phyloP scores from a whole-genome alignment of 1,140 invertebrate genomes.

The Triops cancriformis region DNA sequence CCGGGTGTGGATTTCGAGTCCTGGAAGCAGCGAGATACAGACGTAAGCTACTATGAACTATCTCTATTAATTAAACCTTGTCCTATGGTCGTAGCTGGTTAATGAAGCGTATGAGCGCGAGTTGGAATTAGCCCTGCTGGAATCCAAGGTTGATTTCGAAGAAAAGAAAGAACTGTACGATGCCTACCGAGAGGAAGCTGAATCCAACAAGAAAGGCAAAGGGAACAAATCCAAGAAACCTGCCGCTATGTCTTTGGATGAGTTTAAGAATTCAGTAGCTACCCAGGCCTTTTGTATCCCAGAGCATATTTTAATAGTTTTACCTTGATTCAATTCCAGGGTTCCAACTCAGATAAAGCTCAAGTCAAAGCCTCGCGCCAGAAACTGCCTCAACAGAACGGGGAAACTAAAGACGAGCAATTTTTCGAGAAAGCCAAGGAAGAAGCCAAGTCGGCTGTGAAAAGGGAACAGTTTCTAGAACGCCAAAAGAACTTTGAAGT shows the following conservation, averaged over 20 bases:
- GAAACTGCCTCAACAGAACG: conserved; percentile 3
- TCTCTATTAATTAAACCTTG: background rate
- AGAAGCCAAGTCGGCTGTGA: conserved; percentile 53
- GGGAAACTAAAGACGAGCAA: conserved; percentile 37
- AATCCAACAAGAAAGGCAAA: conserved; percentile 42
- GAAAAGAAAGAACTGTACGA: conserved; percentile 50
- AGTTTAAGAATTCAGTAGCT: conserved; percentile 48
- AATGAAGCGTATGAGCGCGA: conserved; percentile 55
- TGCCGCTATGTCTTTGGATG: conserved; percentile 50
- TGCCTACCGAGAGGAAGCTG: conserved; percentile 41
- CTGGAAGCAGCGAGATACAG: conserved; percentile 52
- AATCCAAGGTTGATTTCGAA: conserved; percentile 60
- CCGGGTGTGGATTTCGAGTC: conserved; percentile 45
- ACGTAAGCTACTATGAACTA: no score
- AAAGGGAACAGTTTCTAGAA: conserved; percentile 49
- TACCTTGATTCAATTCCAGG: conserved; percentile 32
- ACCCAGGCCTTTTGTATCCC: conserved; percentile 32
- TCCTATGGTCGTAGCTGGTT: conserved; percentile 40
- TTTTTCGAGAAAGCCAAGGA: conserved; percentile 60
- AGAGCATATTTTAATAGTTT: conserved; percentile 29
- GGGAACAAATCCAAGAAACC: conserved; percentile 56
- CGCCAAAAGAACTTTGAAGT: conserved; percentile 21
- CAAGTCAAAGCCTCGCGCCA: conserved; percentile 5
- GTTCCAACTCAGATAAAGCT: conserved; percentile 31
- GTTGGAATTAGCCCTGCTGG: conserved; percentile 54